Conservation (phyloP, 2,888 invertebrate species). For the Eustalomyia histrio region DNA sequence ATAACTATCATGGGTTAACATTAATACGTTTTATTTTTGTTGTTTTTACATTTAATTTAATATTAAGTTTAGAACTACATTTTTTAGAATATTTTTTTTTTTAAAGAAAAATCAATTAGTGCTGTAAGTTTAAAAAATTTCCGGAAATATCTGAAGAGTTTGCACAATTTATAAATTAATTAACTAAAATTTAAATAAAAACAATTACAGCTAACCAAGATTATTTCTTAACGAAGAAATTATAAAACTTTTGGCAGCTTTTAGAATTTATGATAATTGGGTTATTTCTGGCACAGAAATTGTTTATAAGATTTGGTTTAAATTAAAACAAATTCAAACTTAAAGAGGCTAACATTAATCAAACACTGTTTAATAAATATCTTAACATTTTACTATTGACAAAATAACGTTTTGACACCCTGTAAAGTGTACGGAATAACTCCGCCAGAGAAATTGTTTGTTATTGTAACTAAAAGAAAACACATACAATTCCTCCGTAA, state of each 20-base stretch:
- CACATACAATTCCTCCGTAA: too few relatives aligned
- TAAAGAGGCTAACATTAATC: conserved; percentile 77
- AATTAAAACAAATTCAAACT: conserved; percentile 19
- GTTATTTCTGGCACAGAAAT: conserved; percentile 15
- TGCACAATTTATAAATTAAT: conserved; percentile 54
- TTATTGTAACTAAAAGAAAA: too few relatives aligned
- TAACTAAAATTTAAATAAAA: conserved; percentile 15
- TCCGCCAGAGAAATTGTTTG: too few relatives aligned
- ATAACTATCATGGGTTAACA: conserved; percentile 54
- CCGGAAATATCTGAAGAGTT: conserved; percentile 43
- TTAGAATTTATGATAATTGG: conserved; percentile 1
- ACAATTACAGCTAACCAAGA: conserved; percentile 31
- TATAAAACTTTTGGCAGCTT: conserved; percentile 48
- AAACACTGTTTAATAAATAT: conserved; percentile 66
- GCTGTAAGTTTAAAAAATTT: conserved; percentile 53
- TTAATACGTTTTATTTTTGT: conserved; percentile 44
- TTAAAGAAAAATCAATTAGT: conserved; percentile 27
- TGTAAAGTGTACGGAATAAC: too few relatives aligned
- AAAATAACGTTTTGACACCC: conserved; percentile 16
- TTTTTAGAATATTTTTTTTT: conserved; percentile 24
- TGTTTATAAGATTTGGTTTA: conserved; percentile 59
- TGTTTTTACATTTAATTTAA: conserved; percentile 55
- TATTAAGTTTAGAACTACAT: conserved; percentile 52
- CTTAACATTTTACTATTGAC: conserved; percentile 55
- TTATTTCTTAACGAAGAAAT: conserved; percentile 15